Conservation (phyloP, 1,140 invertebrate genomes). For the Trichonephila clavata region DNA sequence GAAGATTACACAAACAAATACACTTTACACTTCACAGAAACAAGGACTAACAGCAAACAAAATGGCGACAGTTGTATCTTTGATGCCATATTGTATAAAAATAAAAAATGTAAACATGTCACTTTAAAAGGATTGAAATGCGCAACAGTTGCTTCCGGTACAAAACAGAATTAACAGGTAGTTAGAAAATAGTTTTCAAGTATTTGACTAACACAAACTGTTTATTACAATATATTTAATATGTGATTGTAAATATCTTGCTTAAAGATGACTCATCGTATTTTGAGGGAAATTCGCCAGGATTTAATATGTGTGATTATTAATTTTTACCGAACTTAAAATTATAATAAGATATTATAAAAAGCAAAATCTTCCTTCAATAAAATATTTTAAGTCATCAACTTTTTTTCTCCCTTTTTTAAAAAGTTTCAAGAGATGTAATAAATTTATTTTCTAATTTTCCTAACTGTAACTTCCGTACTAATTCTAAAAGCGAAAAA, state of each 20-base stretch:
- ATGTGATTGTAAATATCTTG: neutral
- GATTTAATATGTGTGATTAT: neutral
- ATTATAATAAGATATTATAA: neutral
- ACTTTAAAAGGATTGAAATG: conserved; percentile 68
- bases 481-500: neutral
- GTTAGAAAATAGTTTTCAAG: neutral
- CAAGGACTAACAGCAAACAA: conserved; percentile 77
- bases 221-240: neutral
- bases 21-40: conserved; percentile 76
- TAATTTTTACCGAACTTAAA: neutral
- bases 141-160: conserved; percentile 71
- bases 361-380: neutral
- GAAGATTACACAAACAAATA: conserved; percentile 77
- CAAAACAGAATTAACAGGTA: conserved; percentile 38
- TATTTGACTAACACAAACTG: neutral
- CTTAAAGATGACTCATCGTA: neutral
- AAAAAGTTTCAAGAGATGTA: neutral
- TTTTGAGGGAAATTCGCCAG: neutral
- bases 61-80: conserved; percentile 75
- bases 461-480: conserved; percentile 44
- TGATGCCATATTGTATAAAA: conserved; percentile 75
- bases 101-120: conserved; percentile 77
- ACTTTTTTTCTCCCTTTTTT: neutral
- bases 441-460: neutral
- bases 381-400: neutral